phyloP scores from a whole-genome alignment of 2,797 vertebrate species.

The Cottoperca gobio region DNA sequence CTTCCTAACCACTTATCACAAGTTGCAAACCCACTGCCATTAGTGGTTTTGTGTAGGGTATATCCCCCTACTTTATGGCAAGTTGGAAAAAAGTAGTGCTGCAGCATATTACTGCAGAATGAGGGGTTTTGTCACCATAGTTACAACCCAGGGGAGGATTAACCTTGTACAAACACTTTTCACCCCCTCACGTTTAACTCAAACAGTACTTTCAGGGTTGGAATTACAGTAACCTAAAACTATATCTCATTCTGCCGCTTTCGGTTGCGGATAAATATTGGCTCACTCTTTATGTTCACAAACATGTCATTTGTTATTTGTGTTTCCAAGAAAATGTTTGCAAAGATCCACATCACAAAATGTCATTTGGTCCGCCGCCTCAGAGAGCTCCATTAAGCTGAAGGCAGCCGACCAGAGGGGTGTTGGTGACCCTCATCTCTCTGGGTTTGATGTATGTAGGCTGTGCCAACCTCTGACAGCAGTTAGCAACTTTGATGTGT shows the following conservation, averaged over 20 bases:
- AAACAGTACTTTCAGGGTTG: slow-evolving; percentile 48
- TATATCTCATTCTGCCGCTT: slow-evolving; percentile 61
- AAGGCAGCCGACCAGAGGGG: slow-evolving; percentile 48
- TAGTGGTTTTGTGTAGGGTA: slow-evolving; percentile 84
- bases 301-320: slow-evolving; percentile 76
- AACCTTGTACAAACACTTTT: slow-evolving; percentile 78
- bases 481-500: slow-evolving; percentile 81
- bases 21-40: slow-evolving; percentile 81
- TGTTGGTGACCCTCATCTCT: slow-evolving; percentile 62
- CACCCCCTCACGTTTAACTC: slow-evolving; percentile 62
- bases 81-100: slow-evolving; percentile 73
- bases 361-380: slow-evolving; percentile 50
- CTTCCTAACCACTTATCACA: slow-evolving; percentile 83
- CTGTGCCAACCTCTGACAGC: slow-evolving; percentile 57
- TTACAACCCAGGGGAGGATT: slow-evolving; percentile 74
- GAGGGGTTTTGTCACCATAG: slow-evolving; percentile 78
- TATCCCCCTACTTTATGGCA: slow-evolving; percentile 82
- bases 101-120: slow-evolving; percentile 78
- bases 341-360: slow-evolving; percentile 66
- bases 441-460: slow-evolving; percentile 48
- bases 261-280: slow-evolving; percentile 72
- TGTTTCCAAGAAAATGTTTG: slow-evolving; percentile 66
- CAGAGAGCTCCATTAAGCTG: slow-evolving; percentile 36
- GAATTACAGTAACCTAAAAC: slow-evolving; percentile 67
- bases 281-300: slow-evolving; percentile 65